Conservation (phyloP, 2,113 vertebrate genomes). For the Lucifuga dentata region DNA sequence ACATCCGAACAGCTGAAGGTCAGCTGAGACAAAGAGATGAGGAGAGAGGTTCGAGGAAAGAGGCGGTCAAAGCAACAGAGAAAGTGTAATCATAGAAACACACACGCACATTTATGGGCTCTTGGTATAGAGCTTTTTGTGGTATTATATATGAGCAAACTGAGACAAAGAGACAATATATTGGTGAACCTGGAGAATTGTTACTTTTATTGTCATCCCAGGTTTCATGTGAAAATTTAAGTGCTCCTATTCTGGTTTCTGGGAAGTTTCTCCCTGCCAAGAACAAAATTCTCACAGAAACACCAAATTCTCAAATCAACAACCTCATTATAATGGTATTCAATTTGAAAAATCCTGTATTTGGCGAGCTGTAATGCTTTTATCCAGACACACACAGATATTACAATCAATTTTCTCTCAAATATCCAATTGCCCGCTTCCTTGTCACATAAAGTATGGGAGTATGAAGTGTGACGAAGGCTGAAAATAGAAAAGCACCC, state of each 20-base stretch:
- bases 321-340: slow-evolving; percentile 27
- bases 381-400: slow-evolving; percentile 23
- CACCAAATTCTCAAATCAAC: neutral
- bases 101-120: too few relatives aligned
- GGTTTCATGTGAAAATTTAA: neutral
- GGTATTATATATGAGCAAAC: slow-evolving; percentile 1
- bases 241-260: slow-evolving; percentile 2
- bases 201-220: neutral
- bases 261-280: slow-evolving; percentile 18
- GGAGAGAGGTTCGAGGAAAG: slow-evolving; percentile 20
- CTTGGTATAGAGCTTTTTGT: slow-evolving; percentile 8
- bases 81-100: too few relatives aligned
- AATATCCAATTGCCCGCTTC: slow-evolving; percentile 8
- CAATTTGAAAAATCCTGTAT: neutral
- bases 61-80: neutral
- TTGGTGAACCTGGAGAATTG: neutral
- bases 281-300: slow-evolving; percentile 13
- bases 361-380: too few relatives aligned
- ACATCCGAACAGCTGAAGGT: slow-evolving; percentile 69
- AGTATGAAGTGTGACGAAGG: slow-evolving; percentile 57
- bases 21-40: slow-evolving; percentile 60
- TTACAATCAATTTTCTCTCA: slow-evolving; percentile 16
- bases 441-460: slow-evolving; percentile 36
- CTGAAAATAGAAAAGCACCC: slow-evolving; percentile 60
- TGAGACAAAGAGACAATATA: neutral